phyloP scores from a whole-genome alignment of 2,888 invertebrate genomes.

The Heliconius ethilla region DNA sequence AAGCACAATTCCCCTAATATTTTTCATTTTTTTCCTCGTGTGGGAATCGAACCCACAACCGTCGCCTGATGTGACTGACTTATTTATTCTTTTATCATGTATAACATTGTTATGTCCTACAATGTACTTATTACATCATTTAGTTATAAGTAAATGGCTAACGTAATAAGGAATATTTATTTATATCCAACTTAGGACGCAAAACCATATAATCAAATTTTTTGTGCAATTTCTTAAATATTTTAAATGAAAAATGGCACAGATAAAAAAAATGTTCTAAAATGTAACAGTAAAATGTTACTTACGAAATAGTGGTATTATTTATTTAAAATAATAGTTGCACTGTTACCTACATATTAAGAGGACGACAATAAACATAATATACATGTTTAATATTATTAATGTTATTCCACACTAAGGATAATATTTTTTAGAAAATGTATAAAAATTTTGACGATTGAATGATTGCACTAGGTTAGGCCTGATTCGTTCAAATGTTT shows the following conservation, averaged over 20 bases:
- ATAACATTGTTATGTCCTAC: neutral
- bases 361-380: conserved; percentile 11
- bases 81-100: conserved; percentile 1
- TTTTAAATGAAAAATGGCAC: neutral
- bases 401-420: too few species aligned
- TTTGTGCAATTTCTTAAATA: neutral
- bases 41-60: too few species aligned
- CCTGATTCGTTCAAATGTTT: neutral
- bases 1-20: too few species aligned
- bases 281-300: conserved; percentile 10
- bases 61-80: neutral
- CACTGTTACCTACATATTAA: neutral
- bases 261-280: neutral
- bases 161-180: neutral
- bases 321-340: conserved; percentile 24
- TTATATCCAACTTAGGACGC: neutral
- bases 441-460: neutral
- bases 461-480: neutral
- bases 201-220: neutral
- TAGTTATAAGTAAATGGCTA: neutral
- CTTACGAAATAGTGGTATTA: conserved; percentile 21
- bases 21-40: neutral
- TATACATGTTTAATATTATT: neutral
- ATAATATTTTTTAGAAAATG: neutral
- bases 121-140: conserved; percentile 10